These are phyloP conservation scores for Marisa cornuarietis DNA, from an alignment of 1,140 invertebrate genomes.

Conservation along the genomic window DNA sequence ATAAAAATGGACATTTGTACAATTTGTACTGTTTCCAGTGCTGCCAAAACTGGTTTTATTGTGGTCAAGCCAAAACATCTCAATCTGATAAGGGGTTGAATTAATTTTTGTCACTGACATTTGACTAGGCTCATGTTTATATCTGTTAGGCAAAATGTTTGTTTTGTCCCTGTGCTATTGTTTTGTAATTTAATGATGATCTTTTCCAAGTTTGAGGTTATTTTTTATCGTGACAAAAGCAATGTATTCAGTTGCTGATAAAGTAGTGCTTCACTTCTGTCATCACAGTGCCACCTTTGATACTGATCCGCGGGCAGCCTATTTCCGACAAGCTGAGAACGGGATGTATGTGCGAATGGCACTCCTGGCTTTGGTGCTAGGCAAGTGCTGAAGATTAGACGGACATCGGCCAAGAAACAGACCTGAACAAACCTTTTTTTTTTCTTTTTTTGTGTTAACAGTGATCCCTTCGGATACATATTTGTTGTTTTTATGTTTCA, in stretches of 20 bases:
- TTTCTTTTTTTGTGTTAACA: neutral
- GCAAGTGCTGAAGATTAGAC: constrained; percentile 41
- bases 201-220: too few species aligned
- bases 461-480: neutral
- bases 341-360: constrained; percentile 99
- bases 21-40: too few species aligned
- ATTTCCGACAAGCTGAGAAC: constrained; percentile 97
- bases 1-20: too few species aligned
- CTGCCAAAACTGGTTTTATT: too few species aligned
- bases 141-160: too few species aligned
- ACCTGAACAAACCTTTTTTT: neutral
- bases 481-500: neutral
- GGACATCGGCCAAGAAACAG: neutral
- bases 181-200: too few species aligned
- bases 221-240: too few species aligned
- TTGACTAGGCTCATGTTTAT: too few species aligned
- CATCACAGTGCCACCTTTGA: constrained; percentile 82
- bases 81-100: too few species aligned
- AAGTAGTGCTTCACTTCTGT: neutral
- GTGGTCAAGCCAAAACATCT: too few species aligned
- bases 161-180: too few species aligned
- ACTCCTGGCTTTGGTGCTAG: constrained; percentile 87
- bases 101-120: too few species aligned
- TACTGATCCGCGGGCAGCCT: constrained; percentile 94
- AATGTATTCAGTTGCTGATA: neutral